Conservation (phyloP, 2,797 vertebrate species). For the Diplodus puntazzo region DNA sequence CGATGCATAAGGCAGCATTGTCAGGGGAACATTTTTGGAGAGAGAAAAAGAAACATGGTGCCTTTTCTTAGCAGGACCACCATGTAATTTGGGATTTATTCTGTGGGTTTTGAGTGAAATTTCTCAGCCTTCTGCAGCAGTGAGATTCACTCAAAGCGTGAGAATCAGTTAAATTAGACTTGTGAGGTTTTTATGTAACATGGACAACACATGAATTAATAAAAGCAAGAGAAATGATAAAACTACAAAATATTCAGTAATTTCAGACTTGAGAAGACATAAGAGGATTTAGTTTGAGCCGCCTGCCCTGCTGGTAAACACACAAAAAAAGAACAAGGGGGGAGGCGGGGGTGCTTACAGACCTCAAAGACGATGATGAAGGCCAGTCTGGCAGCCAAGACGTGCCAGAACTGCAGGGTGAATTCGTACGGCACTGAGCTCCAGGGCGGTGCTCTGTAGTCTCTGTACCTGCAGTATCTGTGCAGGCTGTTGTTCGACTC, state of each 20-base stretch:
- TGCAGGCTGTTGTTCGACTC: slow-evolving; percentile 86
- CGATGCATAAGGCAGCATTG: background rate
- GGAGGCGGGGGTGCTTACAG: slow-evolving; percentile 57
- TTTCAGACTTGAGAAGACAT: slow-evolving; percentile 22
- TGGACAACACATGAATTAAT: slow-evolving; percentile 6
- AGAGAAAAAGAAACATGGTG: slow-evolving; percentile 6
- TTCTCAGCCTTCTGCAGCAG: slow-evolving; percentile 3
- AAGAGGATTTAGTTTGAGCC: slow-evolving; percentile 43
- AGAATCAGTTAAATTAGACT: slow-evolving; percentile 4
- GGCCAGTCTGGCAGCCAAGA: slow-evolving; percentile 95
- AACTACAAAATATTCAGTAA: slow-evolving; percentile 27
- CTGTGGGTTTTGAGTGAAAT: slow-evolving; percentile 19
- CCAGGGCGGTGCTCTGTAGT: slow-evolving; percentile 97
- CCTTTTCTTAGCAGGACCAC: slow-evolving; percentile 11
- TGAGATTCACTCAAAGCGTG: slow-evolving; percentile 25
- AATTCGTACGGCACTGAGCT: slow-evolving; percentile 93
- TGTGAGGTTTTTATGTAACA: slow-evolving; percentile 18
- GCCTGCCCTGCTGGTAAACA: slow-evolving; percentile 20
- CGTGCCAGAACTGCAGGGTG: slow-evolving; percentile 99
- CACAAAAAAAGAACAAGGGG: slow-evolving; percentile 12
- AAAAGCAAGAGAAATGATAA: background rate
- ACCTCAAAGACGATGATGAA: slow-evolving; percentile 99
- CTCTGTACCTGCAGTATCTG: slow-evolving; percentile 94
- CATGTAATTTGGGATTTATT: slow-evolving; percentile 20
- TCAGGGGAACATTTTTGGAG: slow-evolving; percentile 9